These are phyloP conservation scores for Aphaenogaster floridana DNA, from an alignment of 1,140 invertebrate genomes.

Conservation along the genomic window DNA sequence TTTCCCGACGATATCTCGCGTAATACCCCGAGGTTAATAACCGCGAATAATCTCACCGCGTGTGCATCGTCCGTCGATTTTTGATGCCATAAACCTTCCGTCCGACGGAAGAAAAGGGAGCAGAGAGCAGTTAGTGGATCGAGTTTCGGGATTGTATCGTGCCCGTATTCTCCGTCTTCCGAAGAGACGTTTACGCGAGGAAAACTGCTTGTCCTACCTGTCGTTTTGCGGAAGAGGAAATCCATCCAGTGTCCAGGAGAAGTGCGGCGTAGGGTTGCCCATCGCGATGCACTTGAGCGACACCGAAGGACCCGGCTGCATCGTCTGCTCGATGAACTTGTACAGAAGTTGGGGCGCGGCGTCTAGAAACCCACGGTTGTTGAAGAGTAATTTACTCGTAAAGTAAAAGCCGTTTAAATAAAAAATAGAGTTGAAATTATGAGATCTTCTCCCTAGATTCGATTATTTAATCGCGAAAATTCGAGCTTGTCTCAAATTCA, in stretches of 20 bases:
- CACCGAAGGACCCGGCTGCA: constrained; percentile 95
- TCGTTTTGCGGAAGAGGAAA: constrained; percentile 92
- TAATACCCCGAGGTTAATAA: constrained; percentile 74
- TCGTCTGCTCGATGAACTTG: constrained; percentile 96
- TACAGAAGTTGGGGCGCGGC: constrained; percentile 94
- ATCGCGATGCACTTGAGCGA: constrained; percentile 96
- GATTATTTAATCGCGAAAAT: not conserved
- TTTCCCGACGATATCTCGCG: constrained; percentile 64
- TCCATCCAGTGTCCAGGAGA: constrained; percentile 95
- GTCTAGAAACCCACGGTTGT: constrained; percentile 86
- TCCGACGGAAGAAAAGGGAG: not conserved
- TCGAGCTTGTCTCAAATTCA: too few species aligned
- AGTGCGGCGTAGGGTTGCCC: constrained; percentile 96
- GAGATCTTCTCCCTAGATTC: not conserved
- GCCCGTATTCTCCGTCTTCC: not conserved
- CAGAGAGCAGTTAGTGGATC: not conserved
- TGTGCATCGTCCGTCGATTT: constrained; percentile 67
- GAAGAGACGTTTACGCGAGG: not conserved
- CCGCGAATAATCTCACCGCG: constrained; percentile 71
- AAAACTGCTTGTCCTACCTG: constrained; percentile 82
- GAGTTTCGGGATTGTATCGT: constrained; percentile 10
- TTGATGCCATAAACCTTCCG: constrained; percentile 12
- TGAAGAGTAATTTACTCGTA: not conserved
- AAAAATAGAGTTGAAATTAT: not conserved
- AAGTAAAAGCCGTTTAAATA: not conserved